Base-by-base conservation (phyloP, 92 coral and sea anemone species). In the Epizoanthus illoricatus region DNA sequence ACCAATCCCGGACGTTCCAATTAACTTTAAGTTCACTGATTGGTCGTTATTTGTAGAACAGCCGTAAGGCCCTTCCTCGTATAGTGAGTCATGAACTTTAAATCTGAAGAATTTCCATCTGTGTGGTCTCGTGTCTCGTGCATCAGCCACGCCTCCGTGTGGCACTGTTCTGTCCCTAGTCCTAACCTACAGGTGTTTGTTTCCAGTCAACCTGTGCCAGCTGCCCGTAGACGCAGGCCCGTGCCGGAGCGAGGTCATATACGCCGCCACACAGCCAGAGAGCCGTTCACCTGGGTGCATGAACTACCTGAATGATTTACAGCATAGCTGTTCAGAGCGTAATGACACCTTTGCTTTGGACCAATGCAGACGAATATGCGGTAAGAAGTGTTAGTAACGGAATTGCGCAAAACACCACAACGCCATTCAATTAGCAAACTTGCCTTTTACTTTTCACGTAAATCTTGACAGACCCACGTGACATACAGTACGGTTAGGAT, bases 191-290 rank as follows among this genome's bases (percentile, higher is more conserved):
- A 21, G 36, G 0, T 61, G 8, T 64, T 64, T 28, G 4, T 64
- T 64, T 64, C 33, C 62, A 75, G 81, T 75, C 8, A 59, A 75
- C 52, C n/a, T 75, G 33, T 75, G 81, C 81, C 15, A 75, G 56
- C 42, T 75, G 18, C 69, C 81, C 39, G 81, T 60, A 9, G 81
- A 75, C 49, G 65, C 81, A 21, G 81, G 81, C 21, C 81, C 81
- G 49, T 75, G 81, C 17, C 81, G 69, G 8, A 75, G 81, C 20
- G 81, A 75, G 41, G 81, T 75, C 17, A 36, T 55, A 13, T 18
- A 5, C 33, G 81, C 81, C 28, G 55, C 66, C 28, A 17, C 33
- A 16, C 43, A 58, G 13, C 81, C 69, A 6, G 69, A 75, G 23
- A 69, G 81, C 18, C 81, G 69, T 41, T 75, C 81, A 18, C 81